phyloP scores from a whole-genome alignment of 2,888 invertebrate species.

The Tenthredo distinguenda region DNA sequence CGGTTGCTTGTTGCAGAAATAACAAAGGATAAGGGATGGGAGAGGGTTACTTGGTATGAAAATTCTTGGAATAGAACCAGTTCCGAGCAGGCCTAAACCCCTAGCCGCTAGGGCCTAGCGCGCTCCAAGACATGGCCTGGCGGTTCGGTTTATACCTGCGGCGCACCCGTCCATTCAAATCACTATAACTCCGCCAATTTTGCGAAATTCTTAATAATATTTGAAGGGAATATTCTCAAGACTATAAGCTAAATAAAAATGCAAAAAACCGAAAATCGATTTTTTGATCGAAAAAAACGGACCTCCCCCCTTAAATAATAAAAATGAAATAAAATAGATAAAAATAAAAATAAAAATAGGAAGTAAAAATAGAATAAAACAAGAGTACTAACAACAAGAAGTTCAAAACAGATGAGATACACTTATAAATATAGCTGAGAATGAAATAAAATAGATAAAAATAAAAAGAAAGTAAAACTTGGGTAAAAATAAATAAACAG shows the following conservation, averaged over 20 bases:
- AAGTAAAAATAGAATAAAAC: no score
- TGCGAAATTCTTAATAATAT: slow-evolving; percentile 37
- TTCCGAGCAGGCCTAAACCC: slow-evolving; percentile 2
- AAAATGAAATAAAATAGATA: neutral
- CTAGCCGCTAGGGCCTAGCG: neutral
- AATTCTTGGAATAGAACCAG: slow-evolving; percentile 34
- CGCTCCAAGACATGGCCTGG: neutral
- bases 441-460: no score
- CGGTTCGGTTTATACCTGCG: slow-evolving; percentile 14
- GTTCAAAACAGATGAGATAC: no score
- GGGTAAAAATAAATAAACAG: no score
- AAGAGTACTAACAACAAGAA: no score
- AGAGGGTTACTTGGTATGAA: neutral
- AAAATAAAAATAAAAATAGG: no score
- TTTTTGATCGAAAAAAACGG: slow-evolving; percentile 12
- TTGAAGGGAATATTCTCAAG: slow-evolving; percentile 36
- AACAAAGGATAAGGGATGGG: slow-evolving; percentile 10
- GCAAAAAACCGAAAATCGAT: slow-evolving; percentile 26
- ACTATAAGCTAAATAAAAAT: slow-evolving; percentile 39
- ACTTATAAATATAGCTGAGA: no score
- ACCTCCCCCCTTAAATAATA: no score
- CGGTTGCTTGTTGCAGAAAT: slow-evolving; percentile 7
- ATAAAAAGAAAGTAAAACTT: no score
- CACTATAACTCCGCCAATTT: slow-evolving; percentile 42
- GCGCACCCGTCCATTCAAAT: slow-evolving; percentile 27